Evolutionary conservation across 2,113 vertebrate genomes (phyloP).

Genomic region (Galemys pyrenaicus): DNA sequence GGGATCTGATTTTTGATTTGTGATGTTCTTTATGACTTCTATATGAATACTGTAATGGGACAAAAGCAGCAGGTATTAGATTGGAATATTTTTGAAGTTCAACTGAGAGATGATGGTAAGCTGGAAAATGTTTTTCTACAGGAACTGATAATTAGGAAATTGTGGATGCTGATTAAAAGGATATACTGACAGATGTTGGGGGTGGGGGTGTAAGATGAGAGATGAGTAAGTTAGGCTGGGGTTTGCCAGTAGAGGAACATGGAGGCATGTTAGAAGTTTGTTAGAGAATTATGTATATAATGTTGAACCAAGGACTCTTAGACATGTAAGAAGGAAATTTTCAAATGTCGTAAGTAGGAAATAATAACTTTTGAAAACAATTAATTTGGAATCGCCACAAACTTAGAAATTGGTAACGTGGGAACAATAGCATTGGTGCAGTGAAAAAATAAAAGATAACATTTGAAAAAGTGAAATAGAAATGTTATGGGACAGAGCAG

Average conservation of each 20-base stretch:
- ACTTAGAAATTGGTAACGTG: neutral
- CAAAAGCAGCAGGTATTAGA: neutral
- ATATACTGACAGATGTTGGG: neutral
- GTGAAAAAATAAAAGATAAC: neutral
- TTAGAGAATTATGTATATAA: neutral
- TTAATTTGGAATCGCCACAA: neutral
- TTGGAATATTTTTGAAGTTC: neutral
- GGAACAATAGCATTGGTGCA: neutral
- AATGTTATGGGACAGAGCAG: neutral
- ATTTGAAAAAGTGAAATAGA: neutral
- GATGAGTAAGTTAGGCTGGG: neutral
- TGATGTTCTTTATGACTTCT: neutral
- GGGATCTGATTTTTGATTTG: conserved; percentile 1
- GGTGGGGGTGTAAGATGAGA: too few relatives aligned
- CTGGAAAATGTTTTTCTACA: neutral
- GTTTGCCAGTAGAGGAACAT: neutral
- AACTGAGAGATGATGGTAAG: neutral
- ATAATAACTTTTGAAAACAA: neutral
- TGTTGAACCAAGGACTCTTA: neutral
- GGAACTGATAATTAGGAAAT: neutral
- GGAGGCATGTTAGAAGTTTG: neutral
- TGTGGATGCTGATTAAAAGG: neutral
- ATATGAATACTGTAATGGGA: neutral
- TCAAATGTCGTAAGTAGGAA: neutral
- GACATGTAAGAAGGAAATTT: neutral